Base-by-base conservation (phyloP, 2,113 vertebrate genomes). In the Dromaius novaehollandiae region DNA sequence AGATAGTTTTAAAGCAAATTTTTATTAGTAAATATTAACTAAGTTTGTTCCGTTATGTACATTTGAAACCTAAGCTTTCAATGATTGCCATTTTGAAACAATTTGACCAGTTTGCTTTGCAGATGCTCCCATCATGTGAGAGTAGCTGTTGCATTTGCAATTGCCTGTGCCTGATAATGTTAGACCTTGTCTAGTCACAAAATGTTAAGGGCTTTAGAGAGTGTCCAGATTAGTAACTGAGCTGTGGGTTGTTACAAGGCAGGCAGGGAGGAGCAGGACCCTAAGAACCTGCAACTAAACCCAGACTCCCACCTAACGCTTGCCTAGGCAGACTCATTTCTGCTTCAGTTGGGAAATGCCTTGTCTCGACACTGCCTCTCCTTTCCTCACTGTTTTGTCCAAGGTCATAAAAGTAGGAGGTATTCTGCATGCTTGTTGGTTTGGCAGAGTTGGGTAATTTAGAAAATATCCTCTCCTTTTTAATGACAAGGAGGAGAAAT, bases 21-120 rank as follows among this genome's bases (percentile, higher is more conserved):
- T 83, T 87, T 36, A 30, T 84, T 90, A 69, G 38, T 73, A 89
- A 89, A 77, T 89, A 85, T 87, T 93, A 36, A 63, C 82, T 82
- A 75, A 74, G 14, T 24, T 77, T 44, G 2, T 48, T 91, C 55
- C 46, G 0, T 20, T 74, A 44, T 0, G 0, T 21, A 79, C 93
- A 4, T 53, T 79, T 53, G 53, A 82, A 86, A 63, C 6, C 14
- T 13, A 56, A 81, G 19, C 7, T 93, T 88, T 60, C 71, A 81
- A 69, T 32, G 69, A 28, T 65, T 88, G 30, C 15, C 82, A 17
- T 70, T 94, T 61, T 55, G 65, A 82, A 85, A 80, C 19, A 53
- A 12, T 55, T 79, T 69, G 58, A n/a, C 48, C 25, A 25, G 14
- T 60, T 75, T 84, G 13, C 17, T 76, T 80, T 87, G 15, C 26